These are phyloP conservation scores for Acromyrmex heyeri DNA, from an alignment of 1,140 invertebrate species.

Conservation along the genomic window DNA sequence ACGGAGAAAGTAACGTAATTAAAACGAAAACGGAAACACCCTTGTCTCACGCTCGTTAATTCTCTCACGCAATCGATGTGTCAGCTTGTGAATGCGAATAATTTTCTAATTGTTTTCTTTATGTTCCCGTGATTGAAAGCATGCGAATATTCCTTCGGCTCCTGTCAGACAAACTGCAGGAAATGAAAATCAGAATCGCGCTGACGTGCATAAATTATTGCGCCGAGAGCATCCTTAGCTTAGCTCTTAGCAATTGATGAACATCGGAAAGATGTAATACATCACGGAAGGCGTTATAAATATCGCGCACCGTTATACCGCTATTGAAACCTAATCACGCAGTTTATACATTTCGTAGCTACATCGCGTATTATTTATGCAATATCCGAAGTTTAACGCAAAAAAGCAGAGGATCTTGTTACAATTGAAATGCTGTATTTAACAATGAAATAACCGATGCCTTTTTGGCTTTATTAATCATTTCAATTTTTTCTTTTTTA, in stretches of 20 bases:
- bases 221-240: conserved; percentile 22
- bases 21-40: not conserved
- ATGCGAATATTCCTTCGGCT: conserved; percentile 16
- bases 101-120: conserved; percentile 37
- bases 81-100: not conserved
- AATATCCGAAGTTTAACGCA: not conserved
- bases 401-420: not conserved
- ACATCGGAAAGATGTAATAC: conserved; percentile 20
- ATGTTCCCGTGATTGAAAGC: conserved; percentile 32
- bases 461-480: no score
- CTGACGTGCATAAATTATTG: conserved; percentile 52
- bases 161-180: conserved; percentile 17
- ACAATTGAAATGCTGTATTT: not conserved
- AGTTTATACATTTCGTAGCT: not conserved
- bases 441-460: no score
- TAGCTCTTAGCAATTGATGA: conserved; percentile 36
- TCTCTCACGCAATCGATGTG: conserved; percentile 4
- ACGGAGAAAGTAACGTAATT: conserved; percentile 13
- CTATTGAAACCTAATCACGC: conserved; percentile 45
- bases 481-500: no score
- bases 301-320: conserved; percentile 41
- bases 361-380: not conserved
- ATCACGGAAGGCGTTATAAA: conserved; percentile 45
- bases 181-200: conserved; percentile 42
- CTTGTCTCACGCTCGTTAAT: conserved; percentile 41